Conservation (phyloP, 2,113 vertebrate genomes). For the Ancistrus triradiatus region DNA sequence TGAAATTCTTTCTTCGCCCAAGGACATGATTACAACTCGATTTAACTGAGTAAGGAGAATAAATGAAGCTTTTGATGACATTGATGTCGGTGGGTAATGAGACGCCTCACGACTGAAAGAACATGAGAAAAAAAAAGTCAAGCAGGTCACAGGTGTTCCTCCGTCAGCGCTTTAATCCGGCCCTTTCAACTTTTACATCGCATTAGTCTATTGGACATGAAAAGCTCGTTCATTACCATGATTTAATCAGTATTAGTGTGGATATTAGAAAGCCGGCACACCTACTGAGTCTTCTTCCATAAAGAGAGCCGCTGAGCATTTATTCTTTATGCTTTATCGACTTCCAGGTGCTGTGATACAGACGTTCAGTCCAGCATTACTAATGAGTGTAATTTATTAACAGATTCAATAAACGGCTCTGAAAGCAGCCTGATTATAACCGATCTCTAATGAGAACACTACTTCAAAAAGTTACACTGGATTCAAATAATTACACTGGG, state of each 20-base stretch:
- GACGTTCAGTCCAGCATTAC: too few relatives aligned
- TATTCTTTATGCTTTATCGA: too few relatives aligned
- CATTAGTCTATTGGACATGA: conserved; percentile 44
- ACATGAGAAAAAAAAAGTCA: conserved; percentile 76
- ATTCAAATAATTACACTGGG: too few relatives aligned
- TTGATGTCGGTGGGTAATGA: conserved; percentile 71
- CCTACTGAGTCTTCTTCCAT: too few relatives aligned
- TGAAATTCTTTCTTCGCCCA: conserved; percentile 47
- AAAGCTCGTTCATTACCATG: conserved; percentile 53
- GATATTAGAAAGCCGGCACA: conserved; percentile 20
- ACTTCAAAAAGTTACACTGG: too few relatives aligned
- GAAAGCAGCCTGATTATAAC: too few relatives aligned
- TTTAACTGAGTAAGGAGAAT: conserved; percentile 64
- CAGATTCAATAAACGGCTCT: too few relatives aligned
- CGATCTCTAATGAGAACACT: too few relatives aligned
- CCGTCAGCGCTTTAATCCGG: conserved; percentile 68
- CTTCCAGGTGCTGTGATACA: too few relatives aligned
- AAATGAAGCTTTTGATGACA: conserved; percentile 67
- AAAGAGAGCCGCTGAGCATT: too few relatives aligned
- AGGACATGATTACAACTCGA: conserved; percentile 57
- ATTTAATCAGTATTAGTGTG: conserved; percentile 41
- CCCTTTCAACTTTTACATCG: conserved; percentile 50
- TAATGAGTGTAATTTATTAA: too few relatives aligned
- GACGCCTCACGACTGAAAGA: conserved; percentile 77
- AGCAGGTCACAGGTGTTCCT: conserved; percentile 82